Conservation (phyloP, 2,888 invertebrate genomes). For the Orthosia gothica region DNA sequence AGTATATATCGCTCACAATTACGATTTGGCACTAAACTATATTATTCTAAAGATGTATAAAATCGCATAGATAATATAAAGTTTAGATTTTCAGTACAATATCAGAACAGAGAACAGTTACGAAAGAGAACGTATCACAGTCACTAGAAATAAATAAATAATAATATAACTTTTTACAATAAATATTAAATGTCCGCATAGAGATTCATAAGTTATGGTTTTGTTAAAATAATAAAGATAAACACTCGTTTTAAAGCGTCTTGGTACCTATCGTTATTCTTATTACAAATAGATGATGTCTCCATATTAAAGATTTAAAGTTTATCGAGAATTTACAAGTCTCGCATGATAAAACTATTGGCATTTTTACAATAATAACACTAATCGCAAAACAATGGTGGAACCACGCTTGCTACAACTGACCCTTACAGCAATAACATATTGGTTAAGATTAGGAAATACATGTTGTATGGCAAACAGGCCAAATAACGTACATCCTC, state of each 20-base stretch:
- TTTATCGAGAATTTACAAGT: conserved; percentile 11
- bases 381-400: conserved; percentile 4
- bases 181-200: conserved; percentile 64
- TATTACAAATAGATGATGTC: conserved; percentile 22
- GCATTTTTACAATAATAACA: neutral
- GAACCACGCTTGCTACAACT: neutral
- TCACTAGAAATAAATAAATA: conserved; percentile 85
- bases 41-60: conserved; percentile 51
- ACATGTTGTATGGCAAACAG: conserved; percentile 28
- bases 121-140: conserved; percentile 83
- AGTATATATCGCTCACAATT: conserved; percentile 18
- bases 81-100: conserved; percentile 41
- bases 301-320: neutral
- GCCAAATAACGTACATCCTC: conserved; percentile 25
- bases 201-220: conserved; percentile 54
- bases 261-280: conserved; percentile 21
- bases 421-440: conserved; percentile 7
- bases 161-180: conserved; percentile 85
- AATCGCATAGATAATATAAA: conserved; percentile 37
- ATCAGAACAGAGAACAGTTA: conserved; percentile 36
- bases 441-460: conserved; percentile 8
- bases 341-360: conserved; percentile 10
- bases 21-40: conserved; percentile 60
- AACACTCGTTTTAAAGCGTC: conserved; percentile 4
- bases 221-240: conserved; percentile 24